phyloP scores from a whole-genome alignment of 2,113 vertebrate species.

The Synodontis membranacea region DNA sequence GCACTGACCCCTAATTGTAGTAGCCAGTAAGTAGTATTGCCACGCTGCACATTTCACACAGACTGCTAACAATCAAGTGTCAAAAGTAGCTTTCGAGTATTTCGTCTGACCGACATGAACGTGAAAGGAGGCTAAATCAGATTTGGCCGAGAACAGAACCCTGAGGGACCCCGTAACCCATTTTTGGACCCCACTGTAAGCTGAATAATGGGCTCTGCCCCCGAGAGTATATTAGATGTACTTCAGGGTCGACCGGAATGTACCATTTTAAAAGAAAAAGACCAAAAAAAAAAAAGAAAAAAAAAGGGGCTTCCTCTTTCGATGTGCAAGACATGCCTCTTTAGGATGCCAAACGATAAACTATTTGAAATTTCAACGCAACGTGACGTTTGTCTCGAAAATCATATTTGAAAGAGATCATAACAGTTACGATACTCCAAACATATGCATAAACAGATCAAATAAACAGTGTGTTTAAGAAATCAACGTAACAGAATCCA shows the following conservation, averaged over 20 bases:
- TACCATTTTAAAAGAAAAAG: slow-evolving; percentile 42
- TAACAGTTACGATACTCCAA: not conserved
- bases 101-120: slow-evolving; percentile 12
- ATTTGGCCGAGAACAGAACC: slow-evolving; percentile 28
- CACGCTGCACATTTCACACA: not conserved
- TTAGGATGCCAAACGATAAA: slow-evolving; percentile 24
- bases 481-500: not conserved
- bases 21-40: not conserved
- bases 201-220: slow-evolving; percentile 40
- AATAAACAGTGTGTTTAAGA: not conserved
- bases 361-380: not conserved
- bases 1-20: slow-evolving; percentile 50
- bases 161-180: slow-evolving; percentile 37
- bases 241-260: slow-evolving; percentile 32
- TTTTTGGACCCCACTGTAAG: slow-evolving; percentile 43
- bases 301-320: slow-evolving; percentile 43
- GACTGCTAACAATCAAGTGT: not conserved
- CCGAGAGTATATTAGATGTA: slow-evolving; percentile 50
- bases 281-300: too few relatives aligned
- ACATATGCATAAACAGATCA: not conserved
- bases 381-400: not conserved
- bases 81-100: not conserved
- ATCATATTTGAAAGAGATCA: not conserved
- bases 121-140: slow-evolving; percentile 37
- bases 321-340: slow-evolving; percentile 20